Conservation (phyloP, 2,113 vertebrate genomes). For the Halcyon senegalensis region DNA sequence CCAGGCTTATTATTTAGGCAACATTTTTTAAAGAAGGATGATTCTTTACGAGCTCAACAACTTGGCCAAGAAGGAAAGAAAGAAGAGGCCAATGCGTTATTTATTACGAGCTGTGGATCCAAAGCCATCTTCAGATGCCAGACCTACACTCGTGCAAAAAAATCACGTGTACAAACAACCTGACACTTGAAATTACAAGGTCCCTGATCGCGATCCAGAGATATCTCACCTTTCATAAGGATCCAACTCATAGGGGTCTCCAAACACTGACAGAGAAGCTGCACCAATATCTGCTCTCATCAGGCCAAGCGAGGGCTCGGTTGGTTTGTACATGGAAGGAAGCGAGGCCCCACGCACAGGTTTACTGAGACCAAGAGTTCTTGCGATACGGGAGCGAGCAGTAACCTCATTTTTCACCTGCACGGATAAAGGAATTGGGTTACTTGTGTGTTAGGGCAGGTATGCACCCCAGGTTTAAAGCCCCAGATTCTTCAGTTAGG, state of each 20-base stretch:
- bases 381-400: slow-evolving; percentile 87
- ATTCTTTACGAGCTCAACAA: neutral
- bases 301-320: slow-evolving; percentile 83
- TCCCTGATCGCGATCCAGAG: neutral
- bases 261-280: slow-evolving; percentile 92
- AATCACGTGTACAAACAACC: neutral
- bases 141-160: neutral
- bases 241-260: slow-evolving; percentile 90
- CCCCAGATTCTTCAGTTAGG: neutral
- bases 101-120: neutral
- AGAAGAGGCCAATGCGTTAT: neutral
- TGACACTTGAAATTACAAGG: neutral
- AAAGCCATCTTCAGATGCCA: neutral
- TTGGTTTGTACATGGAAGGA: slow-evolving; percentile 83
- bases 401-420: slow-evolving; percentile 74
- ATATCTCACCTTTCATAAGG: slow-evolving; percentile 79
- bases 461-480: neutral
- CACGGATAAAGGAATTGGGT: neutral
- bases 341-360: slow-evolving; percentile 77
- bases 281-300: slow-evolving; percentile 94
- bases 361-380: slow-evolving; percentile 83
- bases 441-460: neutral
- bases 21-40: neutral
- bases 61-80: neutral
- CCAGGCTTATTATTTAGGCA: neutral